Conservation (phyloP, 2,113 vertebrate genomes). For the Xerus inauris region DNA sequence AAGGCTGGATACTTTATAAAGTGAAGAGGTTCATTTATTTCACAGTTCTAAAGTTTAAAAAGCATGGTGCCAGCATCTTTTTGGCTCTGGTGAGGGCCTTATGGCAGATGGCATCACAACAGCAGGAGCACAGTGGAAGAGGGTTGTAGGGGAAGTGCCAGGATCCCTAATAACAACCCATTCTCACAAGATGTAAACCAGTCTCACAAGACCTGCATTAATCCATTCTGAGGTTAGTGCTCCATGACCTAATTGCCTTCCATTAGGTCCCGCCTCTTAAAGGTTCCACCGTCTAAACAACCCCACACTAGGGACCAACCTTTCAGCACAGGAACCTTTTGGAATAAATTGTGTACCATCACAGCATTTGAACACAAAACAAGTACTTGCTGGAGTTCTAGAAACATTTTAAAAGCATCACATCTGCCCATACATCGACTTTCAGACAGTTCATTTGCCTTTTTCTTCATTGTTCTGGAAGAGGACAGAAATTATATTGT, state of each 20-base stretch:
- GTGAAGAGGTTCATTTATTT: background rate
- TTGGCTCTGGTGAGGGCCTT: background rate
- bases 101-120: background rate
- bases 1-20: background rate
- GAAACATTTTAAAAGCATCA: conserved; percentile 89
- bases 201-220: background rate
- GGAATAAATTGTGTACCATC: background rate
- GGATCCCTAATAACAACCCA: background rate
- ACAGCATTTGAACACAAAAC: conserved; percentile 89
- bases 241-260: background rate
- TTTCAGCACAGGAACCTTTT: background rate
- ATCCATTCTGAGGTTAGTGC: background rate
- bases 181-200: background rate
- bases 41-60: background rate
- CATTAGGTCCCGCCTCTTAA: no score
- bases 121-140: background rate
- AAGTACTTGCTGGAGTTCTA: conserved; percentile 88
- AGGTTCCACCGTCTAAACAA: background rate
- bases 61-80: background rate
- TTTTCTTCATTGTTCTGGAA: conserved; percentile 89
- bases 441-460: conserved; percentile 86
- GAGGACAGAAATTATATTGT: conserved; percentile 88
- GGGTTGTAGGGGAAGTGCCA: background rate
- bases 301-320: background rate
- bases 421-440: conserved; percentile 88